Percentiles rank a stretch among this genome's conserved stretches.
Conservation (phyloP, 2,113 vertebrate genomes). For the Crocuta crocuta region DNA sequence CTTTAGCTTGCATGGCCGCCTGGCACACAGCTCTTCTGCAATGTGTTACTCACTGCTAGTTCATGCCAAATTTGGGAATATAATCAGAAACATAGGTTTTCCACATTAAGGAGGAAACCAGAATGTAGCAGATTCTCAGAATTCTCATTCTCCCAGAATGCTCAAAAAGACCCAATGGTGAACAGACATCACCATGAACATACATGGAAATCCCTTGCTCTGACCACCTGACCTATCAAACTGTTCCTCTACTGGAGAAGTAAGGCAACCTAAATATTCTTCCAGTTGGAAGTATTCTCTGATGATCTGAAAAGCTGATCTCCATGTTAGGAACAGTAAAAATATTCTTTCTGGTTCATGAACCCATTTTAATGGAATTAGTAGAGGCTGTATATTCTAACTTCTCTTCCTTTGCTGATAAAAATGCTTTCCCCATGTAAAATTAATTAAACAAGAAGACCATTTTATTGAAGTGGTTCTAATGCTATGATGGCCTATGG, state of each 20-base stretch:
- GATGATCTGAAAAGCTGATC: neutral
- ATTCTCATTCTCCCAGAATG: no score
- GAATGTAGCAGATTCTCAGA: neutral
- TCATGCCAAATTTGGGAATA: slow-evolving; percentile 63
- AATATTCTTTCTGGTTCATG: neutral
- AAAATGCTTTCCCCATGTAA: neutral
- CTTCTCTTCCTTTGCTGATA: neutral
- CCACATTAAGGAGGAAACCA: slow-evolving; percentile 54
- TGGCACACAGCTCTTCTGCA: slow-evolving; percentile 59
- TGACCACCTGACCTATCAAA: neutral
- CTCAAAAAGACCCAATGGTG: neutral
- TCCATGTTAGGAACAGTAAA: slow-evolving; percentile 10
- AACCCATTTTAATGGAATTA: neutral
- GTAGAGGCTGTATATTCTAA: neutral
- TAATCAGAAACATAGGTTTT: slow-evolving; percentile 77
- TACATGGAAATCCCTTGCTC: neutral
- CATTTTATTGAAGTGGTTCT: neutral
- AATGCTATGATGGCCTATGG: neutral
- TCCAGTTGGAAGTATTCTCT: neutral
- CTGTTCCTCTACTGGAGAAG: neutral
- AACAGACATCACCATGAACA: neutral
- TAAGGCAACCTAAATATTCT: neutral
- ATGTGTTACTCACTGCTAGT: slow-evolving; percentile 53
- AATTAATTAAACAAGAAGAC: neutral
- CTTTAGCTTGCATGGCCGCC: neutral